phyloP scores from a whole-genome alignment of 2,113 vertebrate genomes.

The Machaerirhynchus nigripectus region DNA sequence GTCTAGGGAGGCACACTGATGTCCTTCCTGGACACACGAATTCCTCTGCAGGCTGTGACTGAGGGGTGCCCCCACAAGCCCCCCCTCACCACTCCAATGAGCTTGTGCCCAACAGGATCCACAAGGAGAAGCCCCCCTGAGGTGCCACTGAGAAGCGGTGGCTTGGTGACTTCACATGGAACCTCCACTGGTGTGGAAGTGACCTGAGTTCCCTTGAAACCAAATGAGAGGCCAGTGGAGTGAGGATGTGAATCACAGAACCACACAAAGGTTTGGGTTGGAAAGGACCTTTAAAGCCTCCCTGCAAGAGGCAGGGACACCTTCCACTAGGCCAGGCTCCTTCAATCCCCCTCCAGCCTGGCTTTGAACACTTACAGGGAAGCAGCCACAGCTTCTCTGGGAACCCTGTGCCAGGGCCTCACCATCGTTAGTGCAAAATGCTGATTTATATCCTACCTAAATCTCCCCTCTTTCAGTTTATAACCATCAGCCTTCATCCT shows the following conservation, averaged over 20 bases:
- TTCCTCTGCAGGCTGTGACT: background rate
- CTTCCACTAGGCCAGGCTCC: background rate
- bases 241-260: background rate
- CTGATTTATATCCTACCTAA: background rate
- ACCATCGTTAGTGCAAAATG: background rate
- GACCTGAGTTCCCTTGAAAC: background rate
- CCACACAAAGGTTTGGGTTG: background rate
- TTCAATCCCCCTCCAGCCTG: background rate
- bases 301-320: background rate
- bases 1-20: background rate
- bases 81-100: fast-evolving
- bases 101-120: fast-evolving
- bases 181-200: background rate
- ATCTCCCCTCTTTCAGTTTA: background rate
- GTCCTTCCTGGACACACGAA: too few species aligned
- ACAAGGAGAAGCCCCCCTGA: background rate
- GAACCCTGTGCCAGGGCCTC: background rate
- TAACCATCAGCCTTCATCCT: background rate
- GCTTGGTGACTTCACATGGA: background rate
- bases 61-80: background rate
- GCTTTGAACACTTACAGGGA: background rate
- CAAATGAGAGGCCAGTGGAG: background rate
- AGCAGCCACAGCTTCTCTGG: background rate
- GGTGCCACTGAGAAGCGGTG: background rate
- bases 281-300: background rate